Conservation (phyloP, 2,797 vertebrate genomes). For the Lutjanus argentimaculatus region DNA sequence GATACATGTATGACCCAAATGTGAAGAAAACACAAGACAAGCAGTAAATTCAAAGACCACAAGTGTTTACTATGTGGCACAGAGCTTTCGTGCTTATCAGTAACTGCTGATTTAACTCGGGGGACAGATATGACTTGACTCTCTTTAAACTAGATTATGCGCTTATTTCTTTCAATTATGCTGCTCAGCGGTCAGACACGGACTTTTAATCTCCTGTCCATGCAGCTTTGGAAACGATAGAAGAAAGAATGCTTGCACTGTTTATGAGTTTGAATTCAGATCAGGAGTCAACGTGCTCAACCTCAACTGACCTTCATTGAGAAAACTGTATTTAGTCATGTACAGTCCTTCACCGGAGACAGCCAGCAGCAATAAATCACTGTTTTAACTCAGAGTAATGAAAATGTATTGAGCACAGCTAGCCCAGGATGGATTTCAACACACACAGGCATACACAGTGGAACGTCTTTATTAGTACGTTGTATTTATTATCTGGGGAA, state of each 20-base stretch:
- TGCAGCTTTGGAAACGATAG: slow-evolving; percentile 9
- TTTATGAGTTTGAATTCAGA: slow-evolving; percentile 21
- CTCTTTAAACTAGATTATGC: slow-evolving; percentile 70
- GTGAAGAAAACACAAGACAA: slow-evolving; percentile 46
- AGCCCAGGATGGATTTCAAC: slow-evolving; percentile 30
- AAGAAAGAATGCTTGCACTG: slow-evolving; percentile 29
- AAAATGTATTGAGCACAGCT: slow-evolving; percentile 52
- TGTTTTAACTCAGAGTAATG: slow-evolving; percentile 51
- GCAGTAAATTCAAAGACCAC: slow-evolving; percentile 7
- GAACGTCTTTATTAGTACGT: slow-evolving; percentile 56
- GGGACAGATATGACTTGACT: slow-evolving; percentile 70
- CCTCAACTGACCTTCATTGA: slow-evolving; percentile 31
- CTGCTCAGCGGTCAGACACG: slow-evolving; percentile 41
- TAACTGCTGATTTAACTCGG: slow-evolving; percentile 44
- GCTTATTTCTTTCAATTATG: slow-evolving; percentile 71
- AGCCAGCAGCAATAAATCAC: slow-evolving; percentile 60
- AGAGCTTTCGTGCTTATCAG: slow-evolving; percentile 45
- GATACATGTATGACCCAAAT: background rate
- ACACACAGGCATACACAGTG: slow-evolving; percentile 25
- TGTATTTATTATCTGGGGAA: slow-evolving; percentile 53
- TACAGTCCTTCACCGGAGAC: slow-evolving; percentile 21
- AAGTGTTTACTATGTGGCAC: background rate
- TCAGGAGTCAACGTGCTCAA: slow-evolving; percentile 19
- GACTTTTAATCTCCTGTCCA: slow-evolving; percentile 51
- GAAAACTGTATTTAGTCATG: slow-evolving; percentile 49